A percentile compares a stretch with the other conserved stretches of the same genome.
These are phyloP conservation scores for Aeoliscus strigatus DNA, from an alignment of 2,797 vertebrate species.

Conservation along the genomic window DNA sequence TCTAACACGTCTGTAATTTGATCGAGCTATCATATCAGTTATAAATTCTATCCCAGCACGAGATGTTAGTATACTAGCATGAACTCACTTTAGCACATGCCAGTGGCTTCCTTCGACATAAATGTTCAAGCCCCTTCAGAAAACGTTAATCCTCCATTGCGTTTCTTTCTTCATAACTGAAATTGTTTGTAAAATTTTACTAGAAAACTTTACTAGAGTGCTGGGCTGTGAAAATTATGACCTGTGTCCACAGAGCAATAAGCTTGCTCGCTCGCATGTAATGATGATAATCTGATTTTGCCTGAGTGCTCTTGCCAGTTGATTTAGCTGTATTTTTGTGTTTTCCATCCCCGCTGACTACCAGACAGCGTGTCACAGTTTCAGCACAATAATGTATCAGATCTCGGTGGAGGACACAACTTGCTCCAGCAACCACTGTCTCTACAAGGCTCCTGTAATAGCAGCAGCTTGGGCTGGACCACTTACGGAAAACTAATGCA, in stretches of 20 bases:
- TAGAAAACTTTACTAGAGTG: too few species aligned
- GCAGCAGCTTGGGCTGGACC: constrained; percentile 8
- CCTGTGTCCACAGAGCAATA: too few species aligned
- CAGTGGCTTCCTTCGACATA: too few species aligned
- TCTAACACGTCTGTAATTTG: too few species aligned
- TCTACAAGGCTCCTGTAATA: constrained; percentile 21
- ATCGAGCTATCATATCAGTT: too few species aligned
- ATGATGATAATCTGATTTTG: constrained; percentile 1
- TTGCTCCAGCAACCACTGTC: constrained; percentile 8
- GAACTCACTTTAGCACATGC: neutral
- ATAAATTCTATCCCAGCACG: constrained; percentile 9
- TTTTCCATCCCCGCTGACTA: constrained; percentile 14
- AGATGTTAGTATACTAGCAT: constrained; percentile 1
- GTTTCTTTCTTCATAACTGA: too few species aligned
- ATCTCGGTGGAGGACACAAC: constrained; percentile 34
- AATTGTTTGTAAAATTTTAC: too few species aligned
- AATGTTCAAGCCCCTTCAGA: too few species aligned
- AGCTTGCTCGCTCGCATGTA: too few species aligned
- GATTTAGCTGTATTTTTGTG: constrained; percentile 13
- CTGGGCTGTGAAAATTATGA: too few species aligned
- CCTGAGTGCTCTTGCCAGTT: constrained; percentile 7
- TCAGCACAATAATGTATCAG: constrained; percentile 19
- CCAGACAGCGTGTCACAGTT: constrained; percentile 12
- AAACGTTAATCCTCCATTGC: too few species aligned
- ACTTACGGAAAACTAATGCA: constrained; percentile 26